phyloP scores from a whole-genome alignment of 2,113 vertebrate species.

The Macquaria australasica region DNA sequence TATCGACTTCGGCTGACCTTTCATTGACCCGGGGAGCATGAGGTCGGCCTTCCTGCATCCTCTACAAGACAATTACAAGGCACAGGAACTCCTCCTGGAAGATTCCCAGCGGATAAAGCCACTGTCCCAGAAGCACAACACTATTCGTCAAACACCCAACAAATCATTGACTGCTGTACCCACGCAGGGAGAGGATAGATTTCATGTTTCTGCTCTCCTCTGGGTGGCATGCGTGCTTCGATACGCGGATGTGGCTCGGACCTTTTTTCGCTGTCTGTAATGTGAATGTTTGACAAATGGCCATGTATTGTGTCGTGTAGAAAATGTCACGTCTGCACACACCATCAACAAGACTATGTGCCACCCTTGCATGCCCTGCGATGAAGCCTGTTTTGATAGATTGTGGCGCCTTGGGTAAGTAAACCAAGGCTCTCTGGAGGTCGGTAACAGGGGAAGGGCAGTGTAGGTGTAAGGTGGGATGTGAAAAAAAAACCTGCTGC shows the following conservation, averaged over 20 bases:
- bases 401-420: constrained; percentile 5
- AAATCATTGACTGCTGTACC: constrained; percentile 19
- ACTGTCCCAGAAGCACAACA: constrained; percentile 34
- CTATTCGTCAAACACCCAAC: neutral
- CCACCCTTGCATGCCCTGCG: neutral
- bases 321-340: constrained; percentile 38
- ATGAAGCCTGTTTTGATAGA: constrained; percentile 12
- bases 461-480: constrained; percentile 25
- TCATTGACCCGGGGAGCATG: constrained; percentile 24
- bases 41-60: constrained; percentile 23
- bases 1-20: constrained; percentile 35
- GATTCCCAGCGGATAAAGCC: constrained; percentile 35
- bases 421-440: constrained; percentile 30
- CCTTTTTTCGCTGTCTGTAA: constrained; percentile 37
- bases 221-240: constrained; percentile 39
- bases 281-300: constrained; percentile 65
- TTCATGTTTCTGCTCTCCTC: neutral
- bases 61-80: constrained; percentile 26
- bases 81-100: constrained; percentile 23
- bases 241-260: constrained; percentile 31
- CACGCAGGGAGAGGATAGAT: constrained; percentile 3
- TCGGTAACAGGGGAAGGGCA: neutral
- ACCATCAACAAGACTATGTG: neutral
- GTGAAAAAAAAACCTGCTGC: constrained; percentile 27
- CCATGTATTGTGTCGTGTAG: constrained; percentile 32